A percentile compares a stretch with the other conserved stretches of the same genome.
These are phyloP conservation scores for Python bivittatus DNA, from an alignment of 2,113 vertebrate genomes.

Conservation along the genomic window DNA sequence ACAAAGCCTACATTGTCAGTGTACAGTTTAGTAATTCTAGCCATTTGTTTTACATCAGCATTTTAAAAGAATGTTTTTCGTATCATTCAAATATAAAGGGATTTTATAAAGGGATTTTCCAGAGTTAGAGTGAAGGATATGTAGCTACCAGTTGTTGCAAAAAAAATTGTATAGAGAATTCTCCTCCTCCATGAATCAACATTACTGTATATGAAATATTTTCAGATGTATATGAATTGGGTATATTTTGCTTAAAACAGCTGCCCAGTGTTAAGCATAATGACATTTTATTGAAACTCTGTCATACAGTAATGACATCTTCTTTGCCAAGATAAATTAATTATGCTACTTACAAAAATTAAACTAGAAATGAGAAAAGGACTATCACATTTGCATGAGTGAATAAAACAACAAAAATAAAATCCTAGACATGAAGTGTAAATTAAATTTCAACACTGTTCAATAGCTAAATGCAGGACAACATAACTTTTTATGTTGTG, in stretches of 20 bases:
- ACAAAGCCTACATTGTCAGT: background rate
- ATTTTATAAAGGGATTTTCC: background rate
- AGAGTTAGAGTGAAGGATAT: background rate
- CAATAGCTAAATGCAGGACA: background rate
- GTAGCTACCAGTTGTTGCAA: background rate
- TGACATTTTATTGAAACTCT: background rate
- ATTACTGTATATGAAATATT: background rate
- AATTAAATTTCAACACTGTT: background rate
- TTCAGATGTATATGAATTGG: background rate
- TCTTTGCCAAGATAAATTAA: background rate
- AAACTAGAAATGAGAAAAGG: background rate
- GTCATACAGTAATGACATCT: background rate
- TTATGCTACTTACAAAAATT: background rate
- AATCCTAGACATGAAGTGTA: background rate
- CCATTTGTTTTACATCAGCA: background rate
- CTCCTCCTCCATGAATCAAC: background rate
- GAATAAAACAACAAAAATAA: background rate
- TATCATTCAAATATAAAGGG: background rate
- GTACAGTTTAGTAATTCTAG: background rate
- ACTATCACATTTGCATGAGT: background rate
- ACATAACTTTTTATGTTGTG: background rate
- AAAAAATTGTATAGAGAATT: background rate
- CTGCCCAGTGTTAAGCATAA: background rate
- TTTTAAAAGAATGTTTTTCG: background rate
- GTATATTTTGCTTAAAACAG: background rate